Evolutionary conservation across 1,140 invertebrate species (phyloP).

Genomic region (Atta cephalotes): DNA sequence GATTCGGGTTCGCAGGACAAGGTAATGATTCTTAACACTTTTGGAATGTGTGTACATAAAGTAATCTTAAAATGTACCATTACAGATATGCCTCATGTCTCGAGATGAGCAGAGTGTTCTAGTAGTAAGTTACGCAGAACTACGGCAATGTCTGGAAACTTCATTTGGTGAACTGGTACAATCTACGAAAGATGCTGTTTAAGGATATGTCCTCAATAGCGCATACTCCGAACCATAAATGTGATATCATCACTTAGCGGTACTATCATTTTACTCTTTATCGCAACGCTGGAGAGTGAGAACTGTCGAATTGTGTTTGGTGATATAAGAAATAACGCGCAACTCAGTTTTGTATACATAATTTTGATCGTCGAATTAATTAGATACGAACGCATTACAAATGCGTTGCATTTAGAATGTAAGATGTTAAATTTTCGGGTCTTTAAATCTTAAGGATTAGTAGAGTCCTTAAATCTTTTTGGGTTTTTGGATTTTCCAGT

Average conservation of each 20-base stretch:
- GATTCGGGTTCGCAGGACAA: slow-evolving; percentile 95
- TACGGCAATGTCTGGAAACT: slow-evolving; percentile 97
- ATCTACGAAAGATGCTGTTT: slow-evolving; percentile 86
- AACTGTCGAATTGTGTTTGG: slow-evolving; percentile 64
- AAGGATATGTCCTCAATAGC: slow-evolving; percentile 65
- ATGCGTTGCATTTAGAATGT: slow-evolving; percentile 72
- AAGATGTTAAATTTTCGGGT: slow-evolving; percentile 75
- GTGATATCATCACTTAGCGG: slow-evolving; percentile 85
- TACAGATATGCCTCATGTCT: slow-evolving; percentile 97
- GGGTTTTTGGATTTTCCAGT: slow-evolving; percentile 53
- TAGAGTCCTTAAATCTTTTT: slow-evolving; percentile 46
- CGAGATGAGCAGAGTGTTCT: slow-evolving; percentile 98
- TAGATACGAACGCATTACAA: slow-evolving; percentile 65
- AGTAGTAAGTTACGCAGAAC: slow-evolving; percentile 97
- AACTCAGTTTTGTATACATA: slow-evolving; percentile 68
- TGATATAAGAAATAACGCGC: slow-evolving; percentile 67
- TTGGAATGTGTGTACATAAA: not conserved
- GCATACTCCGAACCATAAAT: slow-evolving; percentile 81
- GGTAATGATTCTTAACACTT: slow-evolving; percentile 84
- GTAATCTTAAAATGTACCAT: slow-evolving; percentile 21
- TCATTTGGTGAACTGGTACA: slow-evolving; percentile 94
- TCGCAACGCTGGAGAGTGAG: slow-evolving; percentile 65
- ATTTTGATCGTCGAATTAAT: slow-evolving; percentile 68
- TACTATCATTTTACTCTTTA: slow-evolving; percentile 80
- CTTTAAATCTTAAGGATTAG: slow-evolving; percentile 43